Conservation (phyloP, 2,797 vertebrate species). For the Tachyglossus aculeatus region DNA sequence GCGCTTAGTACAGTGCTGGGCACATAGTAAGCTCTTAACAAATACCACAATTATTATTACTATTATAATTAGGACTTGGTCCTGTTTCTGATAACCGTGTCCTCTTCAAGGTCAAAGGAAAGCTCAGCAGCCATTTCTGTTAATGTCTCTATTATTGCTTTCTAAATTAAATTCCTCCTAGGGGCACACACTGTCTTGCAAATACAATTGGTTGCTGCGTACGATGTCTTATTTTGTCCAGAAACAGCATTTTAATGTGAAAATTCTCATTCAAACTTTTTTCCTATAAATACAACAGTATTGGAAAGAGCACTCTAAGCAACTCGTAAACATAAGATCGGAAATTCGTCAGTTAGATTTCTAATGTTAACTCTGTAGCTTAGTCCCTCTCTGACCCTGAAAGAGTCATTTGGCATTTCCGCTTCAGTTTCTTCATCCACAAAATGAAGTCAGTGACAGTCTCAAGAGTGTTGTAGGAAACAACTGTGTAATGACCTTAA, state of each 20-base stretch:
- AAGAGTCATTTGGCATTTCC: not conserved
- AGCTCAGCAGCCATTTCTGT: not conserved
- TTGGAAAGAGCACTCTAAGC: not conserved
- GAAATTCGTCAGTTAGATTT: not conserved
- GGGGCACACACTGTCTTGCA: not conserved
- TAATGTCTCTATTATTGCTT: not conserved
- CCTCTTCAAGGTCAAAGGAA: constrained; percentile 6
- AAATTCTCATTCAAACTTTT: not conserved
- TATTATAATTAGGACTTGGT: no score
- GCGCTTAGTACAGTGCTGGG: no score
- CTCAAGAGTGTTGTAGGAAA: not conserved
- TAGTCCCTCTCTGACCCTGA: constrained; percentile 7
- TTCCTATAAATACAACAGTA: constrained; percentile 5
- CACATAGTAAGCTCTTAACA: no score
- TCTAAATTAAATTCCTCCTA: not conserved
- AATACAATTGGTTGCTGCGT: constrained; percentile 5
- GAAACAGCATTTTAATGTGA: constrained; percentile 1
- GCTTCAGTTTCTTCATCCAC: not conserved
- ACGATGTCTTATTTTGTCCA: not conserved
- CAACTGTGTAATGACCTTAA: not conserved
- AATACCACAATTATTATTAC: no score
- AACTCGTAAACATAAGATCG: not conserved
- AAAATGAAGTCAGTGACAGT: not conserved
- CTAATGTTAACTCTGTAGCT: not conserved
- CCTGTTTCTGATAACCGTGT: not conserved